Conservation (phyloP, 2,888 invertebrate genomes). For the Tupiocoris notatus region DNA sequence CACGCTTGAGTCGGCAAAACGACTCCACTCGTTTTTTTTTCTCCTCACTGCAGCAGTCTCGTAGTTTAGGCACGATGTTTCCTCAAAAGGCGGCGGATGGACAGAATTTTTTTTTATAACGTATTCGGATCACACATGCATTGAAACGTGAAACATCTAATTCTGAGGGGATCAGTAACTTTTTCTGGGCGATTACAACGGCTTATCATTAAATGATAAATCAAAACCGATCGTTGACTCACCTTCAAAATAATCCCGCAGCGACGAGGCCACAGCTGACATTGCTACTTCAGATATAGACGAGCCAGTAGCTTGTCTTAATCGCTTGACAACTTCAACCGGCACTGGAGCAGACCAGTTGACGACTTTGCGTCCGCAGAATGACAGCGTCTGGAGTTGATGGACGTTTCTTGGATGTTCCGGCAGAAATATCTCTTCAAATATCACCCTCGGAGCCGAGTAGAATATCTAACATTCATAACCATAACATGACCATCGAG, state of each 20-base stretch:
- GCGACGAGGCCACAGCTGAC: conserved; percentile 63
- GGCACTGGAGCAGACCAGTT: conserved; percentile 69
- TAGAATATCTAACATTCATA: conserved; percentile 54
- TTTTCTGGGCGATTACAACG: too few species aligned
- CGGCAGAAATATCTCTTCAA: conserved; percentile 62
- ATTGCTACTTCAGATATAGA: conserved; percentile 63
- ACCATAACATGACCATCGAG: not conserved
- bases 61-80: too few species aligned
- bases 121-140: too few species aligned
- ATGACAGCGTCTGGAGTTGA: conserved; percentile 63
- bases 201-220: too few species aligned
- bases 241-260: conserved; percentile 62
- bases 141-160: too few species aligned
- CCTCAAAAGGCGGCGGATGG: not conserved
- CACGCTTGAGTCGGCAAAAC: too few species aligned
- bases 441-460: conserved; percentile 58
- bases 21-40: too few species aligned
- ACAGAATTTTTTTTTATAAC: too few species aligned
- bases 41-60: too few species aligned
- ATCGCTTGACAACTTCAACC: conserved; percentile 57
- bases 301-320: conserved; percentile 58
- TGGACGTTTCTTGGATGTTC: conserved; percentile 54
- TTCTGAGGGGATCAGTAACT: too few species aligned
- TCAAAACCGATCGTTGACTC: not conserved
- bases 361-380: conserved; percentile 67